A percentile compares a stretch with the other conserved stretches of the same genome.
Evolutionary conservation across 2,113 vertebrate genomes (phyloP).

Genomic region (Lepisosteus oculatus): DNA sequence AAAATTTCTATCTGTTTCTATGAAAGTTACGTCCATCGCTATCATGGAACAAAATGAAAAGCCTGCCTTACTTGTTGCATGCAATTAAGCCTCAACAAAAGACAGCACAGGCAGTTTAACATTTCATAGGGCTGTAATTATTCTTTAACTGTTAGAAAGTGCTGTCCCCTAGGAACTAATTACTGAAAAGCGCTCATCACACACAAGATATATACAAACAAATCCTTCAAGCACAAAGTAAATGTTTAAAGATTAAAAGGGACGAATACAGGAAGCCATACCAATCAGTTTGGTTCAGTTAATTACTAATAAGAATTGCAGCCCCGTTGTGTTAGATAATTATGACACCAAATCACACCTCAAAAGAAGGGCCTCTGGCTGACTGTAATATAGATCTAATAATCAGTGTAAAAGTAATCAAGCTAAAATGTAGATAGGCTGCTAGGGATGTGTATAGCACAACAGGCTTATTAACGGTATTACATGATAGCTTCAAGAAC

Average conservation of each 20-base stretch:
- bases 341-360: slow-evolving; percentile 82
- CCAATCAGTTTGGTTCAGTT: slow-evolving; percentile 91
- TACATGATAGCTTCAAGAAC: not conserved
- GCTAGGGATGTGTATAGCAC: slow-evolving; percentile 24
- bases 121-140: slow-evolving; percentile 97
- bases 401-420: slow-evolving; percentile 53
- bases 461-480: slow-evolving; percentile 34
- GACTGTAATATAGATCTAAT: slow-evolving; percentile 72
- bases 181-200: slow-evolving; percentile 95
- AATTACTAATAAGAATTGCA: slow-evolving; percentile 96
- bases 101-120: slow-evolving; percentile 87
- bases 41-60: slow-evolving; percentile 82
- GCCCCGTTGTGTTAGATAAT: slow-evolving; percentile 87
- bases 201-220: slow-evolving; percentile 96
- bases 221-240: slow-evolving; percentile 98
- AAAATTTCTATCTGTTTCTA: slow-evolving; percentile 81
- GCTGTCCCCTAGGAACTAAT: slow-evolving; percentile 97
- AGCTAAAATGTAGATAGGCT: slow-evolving; percentile 43
- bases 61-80: slow-evolving; percentile 91
- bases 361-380: slow-evolving; percentile 71
- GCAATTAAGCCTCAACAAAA: slow-evolving; percentile 91
- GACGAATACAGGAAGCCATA: slow-evolving; percentile 83
- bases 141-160: slow-evolving; percentile 94
- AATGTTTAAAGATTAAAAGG: slow-evolving; percentile 97
- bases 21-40: slow-evolving; percentile 84